Evolutionary conservation across 2,113 vertebrate genomes (phyloP), one percentile per base, ranked within the genome.

Genomic region (Nothocercus nigrocapillus): DNA sequence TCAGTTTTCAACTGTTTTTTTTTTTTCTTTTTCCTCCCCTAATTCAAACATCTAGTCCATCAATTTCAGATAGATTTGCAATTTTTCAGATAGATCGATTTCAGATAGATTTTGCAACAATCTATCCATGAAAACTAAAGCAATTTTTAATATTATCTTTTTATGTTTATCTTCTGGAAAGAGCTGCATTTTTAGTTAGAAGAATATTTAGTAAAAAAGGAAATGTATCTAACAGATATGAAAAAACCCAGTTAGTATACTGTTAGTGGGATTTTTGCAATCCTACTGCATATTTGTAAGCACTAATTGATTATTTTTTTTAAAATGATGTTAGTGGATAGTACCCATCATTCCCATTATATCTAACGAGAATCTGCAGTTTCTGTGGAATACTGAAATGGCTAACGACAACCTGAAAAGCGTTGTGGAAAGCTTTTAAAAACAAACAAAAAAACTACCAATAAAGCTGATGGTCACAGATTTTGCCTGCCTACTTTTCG

Each of bases 31-130:
- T 9, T 7, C 45, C 47, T 47, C 19, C 19, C 47, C 40, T 93
- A 95, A 97, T 97, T 97, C 83, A 95, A 90, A 97, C 88, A 96
- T 91, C 87, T 95, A 95, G 81, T 78, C 93, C 82, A 97, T 95
- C 88, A 92, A 30, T 94, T 97, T 94, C 93, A 92, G 61, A 82
- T 28, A 90, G 94, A 88, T 93, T 96, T 96, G 87, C 0, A 0
- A 83, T 82, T 94, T 44, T 95, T 89, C 44, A 44, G 44, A 44
- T 44, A 44, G 44, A 44, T 44, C 44, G 16, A 30, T 94, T 96
- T 94, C 94, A 92, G 59, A 81, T n/a, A 90, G 94, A 88, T 93
- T 96, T 96, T 96, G 32, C 45, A 97, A 89, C 88, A 93, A 82
- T 25, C 34, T 94, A 66, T 27, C 42, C 76, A 82, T 82, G 91